Percentiles rank a stretch among this genome's conserved stretches.
Evolutionary conservation across 1,140 invertebrate species (phyloP).

Genomic region (Drosophila biarmipes): DNA sequence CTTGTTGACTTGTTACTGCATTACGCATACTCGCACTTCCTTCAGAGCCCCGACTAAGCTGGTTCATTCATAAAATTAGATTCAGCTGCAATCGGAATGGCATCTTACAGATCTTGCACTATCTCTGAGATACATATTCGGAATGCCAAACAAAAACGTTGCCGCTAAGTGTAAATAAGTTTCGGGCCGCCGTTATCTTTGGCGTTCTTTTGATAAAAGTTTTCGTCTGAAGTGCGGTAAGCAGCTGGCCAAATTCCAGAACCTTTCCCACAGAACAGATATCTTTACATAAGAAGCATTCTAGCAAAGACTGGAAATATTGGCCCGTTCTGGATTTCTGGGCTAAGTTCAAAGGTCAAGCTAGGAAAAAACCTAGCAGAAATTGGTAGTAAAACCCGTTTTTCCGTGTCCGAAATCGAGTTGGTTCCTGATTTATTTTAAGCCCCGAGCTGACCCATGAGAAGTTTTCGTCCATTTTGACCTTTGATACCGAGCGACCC

Average conservation of each 20-base stretch:
- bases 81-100: slow-evolving; percentile 43
- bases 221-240: slow-evolving; percentile 27
- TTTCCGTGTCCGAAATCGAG: slow-evolving; percentile 51
- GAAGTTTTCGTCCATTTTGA: slow-evolving; percentile 80
- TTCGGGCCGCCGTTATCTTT: slow-evolving; percentile 49
- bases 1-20: slow-evolving; percentile 77
- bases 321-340: slow-evolving; percentile 56
- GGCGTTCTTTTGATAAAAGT: slow-evolving; percentile 52
- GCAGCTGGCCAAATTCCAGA: slow-evolving; percentile 26
- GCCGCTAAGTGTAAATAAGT: slow-evolving; percentile 72
- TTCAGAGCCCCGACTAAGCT: slow-evolving; percentile 29
- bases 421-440: slow-evolving; percentile 26
- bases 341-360: slow-evolving; percentile 78
- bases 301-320: slow-evolving; percentile 32
- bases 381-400: slow-evolving; percentile 66
- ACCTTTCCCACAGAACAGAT: slow-evolving; percentile 56
- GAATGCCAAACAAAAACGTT: slow-evolving; percentile 60
- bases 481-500: slow-evolving; percentile 69
- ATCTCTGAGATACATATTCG: slow-evolving; percentile 41
- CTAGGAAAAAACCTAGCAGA: slow-evolving; percentile 42
- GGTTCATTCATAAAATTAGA: slow-evolving; percentile 78
- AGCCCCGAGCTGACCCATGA: slow-evolving; percentile 66
- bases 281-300: background rate
- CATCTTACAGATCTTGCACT: slow-evolving; percentile 36
- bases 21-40: slow-evolving; percentile 83